A percentile compares a stretch with the other conserved stretches of the same genome.
These are phyloP conservation scores for Psococerastis gibbosa DNA, from an alignment of 2,888 invertebrate species.

Conservation along the genomic window DNA sequence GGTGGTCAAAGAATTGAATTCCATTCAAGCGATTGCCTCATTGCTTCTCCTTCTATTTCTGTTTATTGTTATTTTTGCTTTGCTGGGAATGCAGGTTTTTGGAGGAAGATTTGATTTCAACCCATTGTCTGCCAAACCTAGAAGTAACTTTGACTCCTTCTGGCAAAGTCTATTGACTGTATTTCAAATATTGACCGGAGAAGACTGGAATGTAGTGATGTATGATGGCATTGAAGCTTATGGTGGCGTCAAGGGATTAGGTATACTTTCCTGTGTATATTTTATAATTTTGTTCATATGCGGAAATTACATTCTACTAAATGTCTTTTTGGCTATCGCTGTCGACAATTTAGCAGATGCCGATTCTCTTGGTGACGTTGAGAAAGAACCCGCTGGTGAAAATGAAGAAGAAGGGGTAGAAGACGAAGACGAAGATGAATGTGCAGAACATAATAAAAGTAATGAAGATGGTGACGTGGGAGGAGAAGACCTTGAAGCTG, in stretches of 20 bases:
- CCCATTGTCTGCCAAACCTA: constrained; percentile 65
- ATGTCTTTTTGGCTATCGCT: constrained; percentile 99
- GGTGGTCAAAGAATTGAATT: constrained; percentile 79
- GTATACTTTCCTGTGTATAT: constrained; percentile 89
- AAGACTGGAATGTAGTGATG: constrained; percentile 99
- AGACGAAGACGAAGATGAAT: constrained; percentile 34
- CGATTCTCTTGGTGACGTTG: constrained; percentile 91
- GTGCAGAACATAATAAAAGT: constrained; percentile 29
- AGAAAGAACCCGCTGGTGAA: constrained; percentile 77
- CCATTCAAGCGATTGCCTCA: constrained; percentile 97
- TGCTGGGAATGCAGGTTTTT: constrained; percentile 99
- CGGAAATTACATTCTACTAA: constrained; percentile 94
- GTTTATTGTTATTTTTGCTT: constrained; percentile 98
- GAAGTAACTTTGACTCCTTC: constrained; percentile 97
- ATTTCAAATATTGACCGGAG: constrained; percentile 89
- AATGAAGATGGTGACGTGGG: constrained; percentile 39
- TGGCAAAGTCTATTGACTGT: constrained; percentile 97
- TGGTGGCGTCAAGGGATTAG: constrained; percentile 80
- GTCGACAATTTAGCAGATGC: constrained; percentile 99
- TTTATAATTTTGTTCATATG: constrained; percentile 99
- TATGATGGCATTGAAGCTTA: constrained; percentile 95
- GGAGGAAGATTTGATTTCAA: constrained; percentile 95
- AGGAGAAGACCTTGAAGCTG: constrained; percentile 15
- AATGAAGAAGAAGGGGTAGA: too few species aligned
- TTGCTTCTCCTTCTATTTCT: constrained; percentile 89